Evolutionary conservation across 2,888 invertebrate genomes (phyloP), one percentile per base, ranked within the genome.

Genomic region (Habrosyne pyritoides): DNA sequence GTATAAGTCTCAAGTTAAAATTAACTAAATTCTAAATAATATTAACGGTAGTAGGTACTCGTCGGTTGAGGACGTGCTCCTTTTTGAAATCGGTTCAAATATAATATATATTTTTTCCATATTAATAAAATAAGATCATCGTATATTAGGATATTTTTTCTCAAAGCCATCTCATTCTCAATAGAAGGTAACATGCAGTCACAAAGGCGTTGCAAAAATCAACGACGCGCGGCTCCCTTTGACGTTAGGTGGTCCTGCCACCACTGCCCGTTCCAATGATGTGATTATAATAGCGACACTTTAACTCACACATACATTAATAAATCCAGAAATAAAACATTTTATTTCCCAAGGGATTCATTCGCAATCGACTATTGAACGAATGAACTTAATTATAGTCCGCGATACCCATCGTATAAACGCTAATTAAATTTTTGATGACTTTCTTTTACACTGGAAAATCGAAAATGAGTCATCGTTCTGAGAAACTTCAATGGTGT

Each of bases 261-360:
- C 69, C 74, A 70, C 70, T 76, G 76, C 71, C 73, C 60, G 69
- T 71, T 71, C 70, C 70, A 81, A 72, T 90, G 89, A 92, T 90
- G 89, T 87, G 89, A 87, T 89, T 91, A 91, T 91, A 91, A 92
- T 92, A 89, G 89, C 88, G 84, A 86, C 86, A 90, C 83, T 86
- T 83, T 82, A 69, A 81, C 80, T 73, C 84, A 80, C 79, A 81
- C 79, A 79, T 74, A 71, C 79, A 76, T 81, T 80, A 77, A 83
- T 81, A 83, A 78, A 80, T 77, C 77, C 76, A 76, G 73, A 79
- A 80, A 77, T 71, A 71, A 57, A 61, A 61, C 58, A 69, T 66
- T 69, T 68, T 66, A 72, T 74, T 73, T 66, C 66, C 68, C 62
- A 60, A 68, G 62, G 66, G 56, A 64, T 72, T 78, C 75, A 80